Evolutionary conservation across 1,140 invertebrate species (phyloP).

Genomic region (Zaprionus nigranus): DNA sequence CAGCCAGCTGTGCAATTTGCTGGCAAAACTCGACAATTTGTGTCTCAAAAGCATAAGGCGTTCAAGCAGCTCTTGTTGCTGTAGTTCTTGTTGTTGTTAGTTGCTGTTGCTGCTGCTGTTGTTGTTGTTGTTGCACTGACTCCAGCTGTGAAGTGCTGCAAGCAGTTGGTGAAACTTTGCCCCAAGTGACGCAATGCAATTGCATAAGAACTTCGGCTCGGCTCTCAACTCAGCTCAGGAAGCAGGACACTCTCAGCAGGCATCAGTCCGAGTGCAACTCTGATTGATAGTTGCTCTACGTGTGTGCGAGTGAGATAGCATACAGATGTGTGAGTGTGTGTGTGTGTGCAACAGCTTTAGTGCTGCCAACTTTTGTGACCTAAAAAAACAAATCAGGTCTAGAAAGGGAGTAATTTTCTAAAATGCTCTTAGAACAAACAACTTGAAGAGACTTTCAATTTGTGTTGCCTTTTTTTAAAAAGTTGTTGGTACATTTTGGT

Average conservation of each 20-base stretch:
- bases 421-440: conserved; percentile 4
- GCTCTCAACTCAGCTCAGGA: not conserved
- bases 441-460: not conserved
- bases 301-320: not conserved
- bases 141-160: conserved; percentile 48
- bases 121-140: conserved; percentile 27
- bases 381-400: not conserved
- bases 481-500: not conserved
- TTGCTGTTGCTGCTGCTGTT: conserved; percentile 23
- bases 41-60: conserved; percentile 55
- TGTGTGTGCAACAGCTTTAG: not conserved
- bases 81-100: not conserved
- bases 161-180: conserved; percentile 49
- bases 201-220: conserved; percentile 34
- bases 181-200: conserved; percentile 37
- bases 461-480: not conserved
- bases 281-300: conserved; percentile 45
- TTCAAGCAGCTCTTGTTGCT: conserved; percentile 17
- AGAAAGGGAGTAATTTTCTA: not conserved
- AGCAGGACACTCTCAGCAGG: conserved; percentile 18
- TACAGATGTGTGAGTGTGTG: not conserved
- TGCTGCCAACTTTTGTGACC: not conserved
- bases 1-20: conserved; percentile 78
- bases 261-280: conserved; percentile 18
- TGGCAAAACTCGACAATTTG: conserved; percentile 69